Evolutionary conservation across 2,113 vertebrate genomes (phyloP).

Genomic region (Arizona elegans): DNA sequence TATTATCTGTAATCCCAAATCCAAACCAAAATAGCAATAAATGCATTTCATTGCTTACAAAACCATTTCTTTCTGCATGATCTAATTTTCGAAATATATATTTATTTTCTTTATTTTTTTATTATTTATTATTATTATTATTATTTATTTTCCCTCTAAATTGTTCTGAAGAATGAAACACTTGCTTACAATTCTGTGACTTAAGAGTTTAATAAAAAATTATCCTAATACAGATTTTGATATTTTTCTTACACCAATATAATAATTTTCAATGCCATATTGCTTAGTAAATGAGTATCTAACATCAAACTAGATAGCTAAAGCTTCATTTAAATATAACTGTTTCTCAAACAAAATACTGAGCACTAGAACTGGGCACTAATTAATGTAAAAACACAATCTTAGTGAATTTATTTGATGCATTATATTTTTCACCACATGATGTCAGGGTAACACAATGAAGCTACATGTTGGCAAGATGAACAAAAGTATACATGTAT

Average conservation of each 20-base stretch:
- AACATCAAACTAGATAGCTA: not conserved
- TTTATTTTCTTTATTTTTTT: no score
- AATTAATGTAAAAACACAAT: not conserved
- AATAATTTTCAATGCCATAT: not conserved
- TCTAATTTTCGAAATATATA: not conserved
- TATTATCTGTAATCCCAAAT: not conserved
- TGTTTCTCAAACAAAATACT: not conserved
- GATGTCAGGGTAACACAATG: constrained; percentile 51
- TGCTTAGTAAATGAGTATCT: not conserved
- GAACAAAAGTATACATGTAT: not conserved
- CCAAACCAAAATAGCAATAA: not conserved
- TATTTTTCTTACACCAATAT: not conserved
- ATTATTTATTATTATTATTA: no score
- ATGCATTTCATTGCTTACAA: not conserved
- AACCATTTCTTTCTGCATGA: not conserved
- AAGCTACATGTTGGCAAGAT: not conserved
- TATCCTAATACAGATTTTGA: not conserved
- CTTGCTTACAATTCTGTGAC: not conserved
- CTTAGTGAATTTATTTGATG: constrained; percentile 3
- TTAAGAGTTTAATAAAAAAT: not conserved
- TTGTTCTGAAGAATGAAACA: not conserved
- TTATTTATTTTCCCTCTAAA: not conserved
- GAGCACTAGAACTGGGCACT: no score
- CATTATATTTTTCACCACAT: constrained; percentile 37
- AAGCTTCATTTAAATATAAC: not conserved